Percentiles rank a stretch among this genome's conserved stretches.
These are phyloP conservation scores for Dolichoris vasculosae DNA, from an alignment of 1,140 invertebrate genomes.

Conservation along the genomic window DNA sequence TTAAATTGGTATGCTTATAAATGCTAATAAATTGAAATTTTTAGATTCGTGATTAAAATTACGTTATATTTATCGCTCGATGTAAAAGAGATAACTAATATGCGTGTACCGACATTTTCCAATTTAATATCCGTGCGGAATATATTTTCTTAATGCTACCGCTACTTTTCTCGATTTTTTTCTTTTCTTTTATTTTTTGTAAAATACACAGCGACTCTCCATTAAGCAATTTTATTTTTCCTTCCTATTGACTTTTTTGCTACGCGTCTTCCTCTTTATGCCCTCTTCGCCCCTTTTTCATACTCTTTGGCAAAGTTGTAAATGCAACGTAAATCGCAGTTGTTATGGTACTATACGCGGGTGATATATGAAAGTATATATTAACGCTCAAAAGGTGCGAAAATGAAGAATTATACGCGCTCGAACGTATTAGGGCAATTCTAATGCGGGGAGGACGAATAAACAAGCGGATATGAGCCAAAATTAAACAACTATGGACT, in stretches of 20 bases:
- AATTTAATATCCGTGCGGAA: too few relatives aligned
- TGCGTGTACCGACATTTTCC: too few relatives aligned
- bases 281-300: neutral
- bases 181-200: too few relatives aligned
- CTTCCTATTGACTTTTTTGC: neutral
- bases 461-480: constrained; percentile 29
- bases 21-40: too few relatives aligned
- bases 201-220: neutral
- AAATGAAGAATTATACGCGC: constrained; percentile 36
- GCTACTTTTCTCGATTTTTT: too few relatives aligned
- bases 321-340: constrained; percentile 8
- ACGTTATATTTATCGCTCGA: too few relatives aligned
- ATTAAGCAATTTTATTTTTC: neutral
- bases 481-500: constrained; percentile 47
- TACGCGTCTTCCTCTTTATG: neutral
- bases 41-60: too few relatives aligned
- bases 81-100: too few relatives aligned
- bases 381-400: constrained; percentile 17
- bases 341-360: neutral
- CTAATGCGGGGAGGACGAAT: neutral
- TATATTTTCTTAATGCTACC: too few relatives aligned
- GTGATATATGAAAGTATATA: neutral
- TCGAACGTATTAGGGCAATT: neutral
- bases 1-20: too few relatives aligned
- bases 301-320: neutral